phyloP scores from a whole-genome alignment of 2,797 vertebrate genomes.

The Centroberyx gerrardi region DNA sequence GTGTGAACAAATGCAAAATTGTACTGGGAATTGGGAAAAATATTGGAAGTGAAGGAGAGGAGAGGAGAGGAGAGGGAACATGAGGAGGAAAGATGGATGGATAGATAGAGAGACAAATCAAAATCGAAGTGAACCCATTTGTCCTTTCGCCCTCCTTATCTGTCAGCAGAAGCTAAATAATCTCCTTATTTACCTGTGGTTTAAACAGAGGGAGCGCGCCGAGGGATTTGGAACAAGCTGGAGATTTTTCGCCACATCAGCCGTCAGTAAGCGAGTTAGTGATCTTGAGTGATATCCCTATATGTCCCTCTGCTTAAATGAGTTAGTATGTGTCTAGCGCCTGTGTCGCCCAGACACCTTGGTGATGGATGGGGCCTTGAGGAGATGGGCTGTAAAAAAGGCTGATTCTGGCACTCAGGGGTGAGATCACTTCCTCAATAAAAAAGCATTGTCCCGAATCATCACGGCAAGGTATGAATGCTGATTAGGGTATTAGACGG shows the following conservation, averaged over 20 bases:
- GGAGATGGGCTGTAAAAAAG: slow-evolving; percentile 95
- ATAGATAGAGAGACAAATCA: slow-evolving; percentile 51
- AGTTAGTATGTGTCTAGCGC: slow-evolving; percentile 81
- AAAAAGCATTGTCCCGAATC: slow-evolving; percentile 96
- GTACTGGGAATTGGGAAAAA: neutral
- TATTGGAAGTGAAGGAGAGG: no score
- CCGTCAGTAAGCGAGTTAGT: slow-evolving; percentile 95
- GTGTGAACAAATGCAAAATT: neutral
- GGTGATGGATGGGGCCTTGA: slow-evolving; percentile 96
- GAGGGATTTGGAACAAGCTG: slow-evolving; percentile 87
- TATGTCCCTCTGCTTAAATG: slow-evolving; percentile 77
- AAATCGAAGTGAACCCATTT: slow-evolving; percentile 43
- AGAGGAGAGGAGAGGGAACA: neutral
- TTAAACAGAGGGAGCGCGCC: slow-evolving; percentile 87
- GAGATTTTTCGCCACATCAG: slow-evolving; percentile 91
- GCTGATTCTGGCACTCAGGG: slow-evolving; percentile 97
- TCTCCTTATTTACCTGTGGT: slow-evolving; percentile 87
- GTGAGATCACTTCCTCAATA: slow-evolving; percentile 99
- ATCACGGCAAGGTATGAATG: slow-evolving; percentile 96
- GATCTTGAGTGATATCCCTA: slow-evolving; percentile 75
- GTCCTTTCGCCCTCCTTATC: slow-evolving; percentile 50
- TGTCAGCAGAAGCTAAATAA: slow-evolving; percentile 69
- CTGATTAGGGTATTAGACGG: slow-evolving; percentile 97
- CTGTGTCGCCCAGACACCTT: slow-evolving; percentile 92
- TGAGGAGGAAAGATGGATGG: slow-evolving; percentile 81